Evolutionary conservation across 2,113 vertebrate species (phyloP).

Genomic region (Kryptolebias marmoratus): DNA sequence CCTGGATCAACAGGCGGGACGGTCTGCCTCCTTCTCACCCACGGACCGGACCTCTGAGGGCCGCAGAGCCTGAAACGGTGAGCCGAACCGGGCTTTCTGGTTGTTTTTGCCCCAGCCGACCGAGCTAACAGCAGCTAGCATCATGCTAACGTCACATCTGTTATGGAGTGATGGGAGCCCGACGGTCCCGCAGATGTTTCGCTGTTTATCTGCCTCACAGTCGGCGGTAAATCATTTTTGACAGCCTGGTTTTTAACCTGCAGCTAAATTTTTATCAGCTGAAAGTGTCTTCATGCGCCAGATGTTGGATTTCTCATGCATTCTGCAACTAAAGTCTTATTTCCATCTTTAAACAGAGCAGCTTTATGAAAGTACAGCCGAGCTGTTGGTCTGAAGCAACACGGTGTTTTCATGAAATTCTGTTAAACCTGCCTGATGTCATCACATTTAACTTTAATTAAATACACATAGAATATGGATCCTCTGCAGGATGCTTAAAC

Average conservation of each 20-base stretch:
- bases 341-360: not conserved
- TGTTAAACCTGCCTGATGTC: too few species aligned
- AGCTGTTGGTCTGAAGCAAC: not conserved
- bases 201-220: not conserved
- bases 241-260: fast-evolving
- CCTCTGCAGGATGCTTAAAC: not conserved
- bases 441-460: too few species aligned
- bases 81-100: constrained; percentile 21
- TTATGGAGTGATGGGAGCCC: constrained; percentile 1
- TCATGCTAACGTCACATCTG: constrained; percentile 67
- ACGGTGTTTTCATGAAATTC: not conserved
- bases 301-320: constrained; percentile 33
- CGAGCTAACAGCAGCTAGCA: constrained; percentile 55
- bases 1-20: constrained; percentile 29
- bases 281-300: constrained; percentile 7
- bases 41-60: not conserved
- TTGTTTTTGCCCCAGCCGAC: not conserved
- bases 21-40: constrained; percentile 24
- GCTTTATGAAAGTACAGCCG: not conserved
- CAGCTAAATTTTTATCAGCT: not conserved
- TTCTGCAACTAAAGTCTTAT: too few species aligned
- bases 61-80: constrained; percentile 51
- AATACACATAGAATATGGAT: too few species aligned
- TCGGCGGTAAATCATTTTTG: not conserved
- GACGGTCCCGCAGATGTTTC: constrained; percentile 1